Percentiles rank a stretch among this genome's conserved stretches.
Conservation (phyloP, 2,888 invertebrate genomes). For the Strigamia maritima region DNA sequence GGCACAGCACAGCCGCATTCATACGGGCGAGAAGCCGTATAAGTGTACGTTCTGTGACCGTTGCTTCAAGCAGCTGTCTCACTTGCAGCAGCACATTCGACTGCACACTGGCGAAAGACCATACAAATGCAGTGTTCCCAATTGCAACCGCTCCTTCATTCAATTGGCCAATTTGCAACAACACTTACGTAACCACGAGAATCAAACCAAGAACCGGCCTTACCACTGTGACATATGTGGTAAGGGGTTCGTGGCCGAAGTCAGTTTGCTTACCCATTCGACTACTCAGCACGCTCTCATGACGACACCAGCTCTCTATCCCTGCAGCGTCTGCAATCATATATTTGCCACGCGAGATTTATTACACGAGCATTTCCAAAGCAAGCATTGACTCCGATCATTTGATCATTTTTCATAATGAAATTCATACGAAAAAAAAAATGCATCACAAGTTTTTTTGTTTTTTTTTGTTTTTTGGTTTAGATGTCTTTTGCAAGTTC, state of each 20-base stretch:
- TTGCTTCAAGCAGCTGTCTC: slow-evolving; percentile 39
- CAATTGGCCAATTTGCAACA: slow-evolving; percentile 52
- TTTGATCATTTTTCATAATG: slow-evolving; percentile 24
- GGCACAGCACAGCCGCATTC: slow-evolving; percentile 38
- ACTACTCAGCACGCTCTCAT: slow-evolving; percentile 40
- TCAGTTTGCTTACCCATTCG: slow-evolving; percentile 49
- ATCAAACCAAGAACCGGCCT: slow-evolving; percentile 46
- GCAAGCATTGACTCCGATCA: slow-evolving; percentile 26
- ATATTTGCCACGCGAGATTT: slow-evolving; percentile 35
- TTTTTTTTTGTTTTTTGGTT: not conserved
- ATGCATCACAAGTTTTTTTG: not conserved
- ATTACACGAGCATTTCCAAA: slow-evolving; percentile 35
- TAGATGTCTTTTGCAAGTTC: not conserved
- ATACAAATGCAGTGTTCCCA: slow-evolving; percentile 47
- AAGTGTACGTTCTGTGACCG: slow-evolving; percentile 38
- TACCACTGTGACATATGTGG: slow-evolving; percentile 50
- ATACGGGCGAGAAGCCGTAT: slow-evolving; percentile 39
- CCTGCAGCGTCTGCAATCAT: slow-evolving; percentile 37
- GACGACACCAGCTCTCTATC: slow-evolving; percentile 11
- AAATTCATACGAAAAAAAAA: not conserved
- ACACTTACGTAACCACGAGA: slow-evolving; percentile 51
- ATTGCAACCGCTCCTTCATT: slow-evolving; percentile 52
- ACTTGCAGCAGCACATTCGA: slow-evolving; percentile 38
- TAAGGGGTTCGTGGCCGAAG: slow-evolving; percentile 50
- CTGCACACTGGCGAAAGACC: slow-evolving; percentile 39